Evolutionary conservation across 2,888 invertebrate species (phyloP).

Genomic region (Melanotus villosus): DNA sequence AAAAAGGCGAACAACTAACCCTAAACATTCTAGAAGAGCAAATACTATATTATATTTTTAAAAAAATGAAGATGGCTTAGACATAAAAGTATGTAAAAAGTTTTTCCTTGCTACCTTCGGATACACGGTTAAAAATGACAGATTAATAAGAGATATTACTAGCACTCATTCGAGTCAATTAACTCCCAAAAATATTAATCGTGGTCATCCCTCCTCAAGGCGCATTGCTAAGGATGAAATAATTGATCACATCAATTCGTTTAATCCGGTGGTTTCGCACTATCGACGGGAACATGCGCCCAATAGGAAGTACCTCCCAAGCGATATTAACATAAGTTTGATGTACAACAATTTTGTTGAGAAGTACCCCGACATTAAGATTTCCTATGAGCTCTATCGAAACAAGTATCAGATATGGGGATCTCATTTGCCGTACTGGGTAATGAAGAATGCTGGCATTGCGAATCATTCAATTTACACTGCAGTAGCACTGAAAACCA

Average conservation of each 20-base stretch:
- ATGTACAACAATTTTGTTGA: constrained; percentile 51
- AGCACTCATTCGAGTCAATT: too few relatives aligned
- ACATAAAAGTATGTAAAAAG: too few relatives aligned
- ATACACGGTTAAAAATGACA: too few relatives aligned
- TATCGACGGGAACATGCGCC: constrained; percentile 53
- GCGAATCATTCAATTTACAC: constrained; percentile 47
- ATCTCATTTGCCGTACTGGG: constrained; percentile 51
- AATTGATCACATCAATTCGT: constrained; percentile 39
- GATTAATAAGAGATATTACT: too few relatives aligned
- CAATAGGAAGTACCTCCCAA: constrained; percentile 48
- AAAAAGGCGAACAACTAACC: not conserved
- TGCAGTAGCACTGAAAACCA: too few relatives aligned
- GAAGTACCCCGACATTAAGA: constrained; percentile 42
- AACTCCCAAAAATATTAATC: too few relatives aligned
- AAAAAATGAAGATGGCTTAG: too few relatives aligned
- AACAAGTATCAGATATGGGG: constrained; percentile 43
- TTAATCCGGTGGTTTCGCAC: constrained; percentile 47
- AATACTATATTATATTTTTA: not conserved
- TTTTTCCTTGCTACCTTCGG: too few relatives aligned
- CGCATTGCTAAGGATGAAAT: too few relatives aligned
- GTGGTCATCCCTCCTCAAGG: too few relatives aligned
- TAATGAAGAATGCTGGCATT: constrained; percentile 50
- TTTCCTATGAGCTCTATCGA: constrained; percentile 51
- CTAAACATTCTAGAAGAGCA: not conserved
- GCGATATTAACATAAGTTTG: constrained; percentile 49